Evolutionary conservation across 2,888 invertebrate species (phyloP), one percentile per base, ranked within the genome.

Genomic region (Philhelius pedissequus): DNA sequence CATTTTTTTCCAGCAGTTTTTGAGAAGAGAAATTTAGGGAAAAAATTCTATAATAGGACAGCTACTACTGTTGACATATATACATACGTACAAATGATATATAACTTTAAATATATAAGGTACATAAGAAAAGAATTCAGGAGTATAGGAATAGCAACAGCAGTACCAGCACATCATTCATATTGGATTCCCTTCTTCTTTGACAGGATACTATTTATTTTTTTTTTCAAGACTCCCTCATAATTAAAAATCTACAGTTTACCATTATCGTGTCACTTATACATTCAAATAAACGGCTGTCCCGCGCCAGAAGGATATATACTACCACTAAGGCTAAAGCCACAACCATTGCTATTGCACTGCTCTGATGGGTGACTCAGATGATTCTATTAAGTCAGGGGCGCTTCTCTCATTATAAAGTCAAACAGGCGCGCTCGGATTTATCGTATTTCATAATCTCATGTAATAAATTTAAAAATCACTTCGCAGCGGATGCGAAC

Each of bases 171-270:
- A 73, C 73, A 84, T 81, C 70, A 75, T 84, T 78, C 78, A 83
- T 80, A 76, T 86, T 86, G 86, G 78, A 64, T 83, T 78, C 56
- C 75, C 56, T 78, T 78, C 48, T 66, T 71, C 75, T 82, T 62
- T 20, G 66, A 32, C 52, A 40, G 43, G 73, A 50, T 38, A 38
- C 48, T 56, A 27, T 50, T 48, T 8, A 22, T 7, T 35, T 69
- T 56, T 48, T 71, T 78, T 60, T 68, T 73, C 80, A 83, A 75
- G 84, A 86, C 86, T 86, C 87, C 86, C 86, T 83, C 87, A 87
- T 87, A 87, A 87, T 87, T 87, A 87, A 87, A 87, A 87, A 87
- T 87, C 87, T 83, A 87, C 87, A 87, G 86, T 86, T 84, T 79
- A 70, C 78, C 84, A 84, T 84, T 80, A 84, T 84, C 84, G 68